These are phyloP conservation scores for Sebastes trivittatus DNA, from an alignment of 2,797 vertebrate species.

Conservation along the genomic window DNA sequence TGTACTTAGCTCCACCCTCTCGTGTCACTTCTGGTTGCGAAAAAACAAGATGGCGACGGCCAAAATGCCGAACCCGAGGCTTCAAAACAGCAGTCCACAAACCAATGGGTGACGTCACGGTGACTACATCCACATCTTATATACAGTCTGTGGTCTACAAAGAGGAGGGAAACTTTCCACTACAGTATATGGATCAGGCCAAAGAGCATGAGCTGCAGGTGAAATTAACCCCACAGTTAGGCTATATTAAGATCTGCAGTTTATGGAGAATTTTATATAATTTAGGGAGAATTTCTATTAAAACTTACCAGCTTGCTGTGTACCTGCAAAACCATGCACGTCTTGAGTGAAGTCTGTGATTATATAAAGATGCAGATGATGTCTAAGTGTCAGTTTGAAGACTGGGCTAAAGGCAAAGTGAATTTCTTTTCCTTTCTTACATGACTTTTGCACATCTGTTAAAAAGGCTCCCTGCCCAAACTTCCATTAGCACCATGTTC, in stretches of 20 bases:
- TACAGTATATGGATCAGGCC: background rate
- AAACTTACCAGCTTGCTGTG: background rate
- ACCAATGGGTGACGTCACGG: no score
- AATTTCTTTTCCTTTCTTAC: slow-evolving; percentile 27
- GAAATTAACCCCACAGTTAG: background rate
- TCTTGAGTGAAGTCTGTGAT: background rate
- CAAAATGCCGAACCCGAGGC: no score
- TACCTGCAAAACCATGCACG: background rate
- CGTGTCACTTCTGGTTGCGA: no score
- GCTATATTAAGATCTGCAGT: background rate
- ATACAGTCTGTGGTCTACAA: no score
- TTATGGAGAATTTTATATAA: background rate
- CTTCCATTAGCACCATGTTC: slow-evolving; percentile 61
- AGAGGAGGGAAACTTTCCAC: background rate
- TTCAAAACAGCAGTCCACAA: no score
- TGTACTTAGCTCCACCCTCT: no score
- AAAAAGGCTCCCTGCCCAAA: slow-evolving; percentile 54
- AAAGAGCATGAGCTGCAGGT: background rate
- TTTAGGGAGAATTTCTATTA: background rate
- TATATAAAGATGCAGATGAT: background rate
- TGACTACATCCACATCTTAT: no score
- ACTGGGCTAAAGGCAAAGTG: slow-evolving; percentile 6
- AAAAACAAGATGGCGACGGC: no score
- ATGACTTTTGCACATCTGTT: slow-evolving; percentile 44
- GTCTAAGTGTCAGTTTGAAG: background rate